Conservation (phyloP, 2,888 invertebrate species). For the Abrostola triplasia region DNA sequence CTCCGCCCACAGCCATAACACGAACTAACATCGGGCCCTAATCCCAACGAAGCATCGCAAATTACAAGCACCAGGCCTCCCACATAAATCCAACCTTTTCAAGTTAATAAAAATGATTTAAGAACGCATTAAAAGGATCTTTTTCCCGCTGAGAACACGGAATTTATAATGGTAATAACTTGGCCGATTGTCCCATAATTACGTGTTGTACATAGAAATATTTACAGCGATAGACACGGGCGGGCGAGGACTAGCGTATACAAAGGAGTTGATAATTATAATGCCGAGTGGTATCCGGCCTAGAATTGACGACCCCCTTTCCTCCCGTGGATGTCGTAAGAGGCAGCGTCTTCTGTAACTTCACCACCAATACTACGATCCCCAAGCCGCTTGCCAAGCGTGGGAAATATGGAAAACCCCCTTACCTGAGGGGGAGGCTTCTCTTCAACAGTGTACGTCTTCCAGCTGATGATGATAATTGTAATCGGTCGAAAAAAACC, state of each 20-base stretch:
- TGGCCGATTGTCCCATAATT: slow-evolving; percentile 75
- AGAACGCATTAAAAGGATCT: slow-evolving; percentile 83
- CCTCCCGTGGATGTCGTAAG: too few relatives aligned
- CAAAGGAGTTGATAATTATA: slow-evolving; percentile 50
- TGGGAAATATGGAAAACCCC: too few relatives aligned
- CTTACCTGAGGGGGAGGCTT: too few relatives aligned
- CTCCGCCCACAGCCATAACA: slow-evolving; percentile 28
- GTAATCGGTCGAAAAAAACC: slow-evolving; percentile 47
- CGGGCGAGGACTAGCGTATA: slow-evolving; percentile 23
- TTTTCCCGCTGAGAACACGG: slow-evolving; percentile 75
- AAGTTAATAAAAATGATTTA: slow-evolving; percentile 87
- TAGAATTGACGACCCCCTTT: too few relatives aligned
- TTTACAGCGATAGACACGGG: slow-evolving; percentile 40
- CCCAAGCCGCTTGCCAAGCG: too few relatives aligned
- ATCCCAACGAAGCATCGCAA: slow-evolving; percentile 71
- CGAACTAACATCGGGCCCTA: slow-evolving; percentile 60
- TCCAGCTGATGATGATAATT: too few relatives aligned
- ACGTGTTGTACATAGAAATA: slow-evolving; percentile 57
- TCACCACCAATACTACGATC: too few relatives aligned
- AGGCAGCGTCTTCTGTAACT: too few relatives aligned
- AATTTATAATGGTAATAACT: slow-evolving; percentile 82
- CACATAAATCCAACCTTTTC: slow-evolving; percentile 84
- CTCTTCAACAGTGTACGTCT: too few relatives aligned
- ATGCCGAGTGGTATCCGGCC: too few relatives aligned
- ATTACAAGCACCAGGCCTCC: slow-evolving; percentile 75